Base-by-base conservation (phyloP, 2,888 invertebrate genomes). In the Dasypogon diadema region DNA sequence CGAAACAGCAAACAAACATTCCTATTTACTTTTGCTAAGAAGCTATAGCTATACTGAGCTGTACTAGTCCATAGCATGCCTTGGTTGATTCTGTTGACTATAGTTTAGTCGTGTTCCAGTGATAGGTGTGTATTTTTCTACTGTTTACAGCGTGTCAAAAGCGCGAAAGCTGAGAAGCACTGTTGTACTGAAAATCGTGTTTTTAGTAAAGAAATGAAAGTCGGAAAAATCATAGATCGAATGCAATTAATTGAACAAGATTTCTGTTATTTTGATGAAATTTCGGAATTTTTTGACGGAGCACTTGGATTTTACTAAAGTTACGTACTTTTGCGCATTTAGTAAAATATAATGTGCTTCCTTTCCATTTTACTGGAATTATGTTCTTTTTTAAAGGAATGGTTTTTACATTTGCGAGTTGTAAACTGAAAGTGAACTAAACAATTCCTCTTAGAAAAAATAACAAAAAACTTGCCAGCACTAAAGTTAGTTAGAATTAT, bases 321-420 rank as follows among this genome's bases (percentile, higher is more conserved):
- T 46, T 21, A 42, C 24, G 21, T 21, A 46, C 18, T 46, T 65
- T 65, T 42, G 42, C 5, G 5, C n/a, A n/a, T n/a, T 48, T 4
- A n/a, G 16, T 48, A 14, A 48, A 48, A 48, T 5, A 18, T 18
- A 54, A 54, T 54, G 54, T 18, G n/a, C n/a, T 14, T 14, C n/a
- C 6, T 8, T n/a, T 14, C 6, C 12, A n/a, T 16, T 48, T 8
- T 30, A 6, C n/a, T 42, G 5, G 12, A 30, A 14, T 10, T 68
- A 70, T 70, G 70, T 70, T 70, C 70, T 70, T 70, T 70, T 70
- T 70, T 70, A 70, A 70, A 70, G 70, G 70, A 51, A 54, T 16
- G 70, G 70, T 70, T 70, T 54, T 70, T 70, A 16, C 26, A 16
- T 46, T 65, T 37, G 18, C 10, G 14, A 18, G 3, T 51, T 51